phyloP scores from a whole-genome alignment of 2,797 vertebrate species.

The Macropus fuliginosus region DNA sequence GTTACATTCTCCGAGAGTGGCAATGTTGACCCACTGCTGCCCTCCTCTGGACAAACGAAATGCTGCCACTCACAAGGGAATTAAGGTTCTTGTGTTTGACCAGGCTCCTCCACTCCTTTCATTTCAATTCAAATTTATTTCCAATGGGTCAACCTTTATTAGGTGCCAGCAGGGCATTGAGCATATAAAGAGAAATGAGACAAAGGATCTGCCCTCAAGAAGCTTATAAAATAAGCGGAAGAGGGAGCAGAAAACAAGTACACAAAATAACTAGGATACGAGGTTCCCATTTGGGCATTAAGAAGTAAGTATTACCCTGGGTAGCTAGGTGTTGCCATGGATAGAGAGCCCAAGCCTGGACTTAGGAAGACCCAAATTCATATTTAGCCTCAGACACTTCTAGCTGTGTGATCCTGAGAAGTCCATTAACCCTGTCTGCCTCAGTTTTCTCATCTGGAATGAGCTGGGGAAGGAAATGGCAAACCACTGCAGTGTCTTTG shows the following conservation, averaged over 20 bases:
- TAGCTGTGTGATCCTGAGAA: neutral
- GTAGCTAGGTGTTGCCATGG: too few relatives aligned
- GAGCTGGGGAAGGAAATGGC: neutral
- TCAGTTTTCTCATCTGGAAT: neutral
- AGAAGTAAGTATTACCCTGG: too few relatives aligned
- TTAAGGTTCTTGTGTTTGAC: neutral
- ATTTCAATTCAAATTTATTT: neutral
- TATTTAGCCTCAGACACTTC: neutral
- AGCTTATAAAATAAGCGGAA: neutral
- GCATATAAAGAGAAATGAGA: neutral
- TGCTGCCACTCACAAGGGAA: neutral
- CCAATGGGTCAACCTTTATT: neutral
- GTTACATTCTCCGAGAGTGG: accelerated
- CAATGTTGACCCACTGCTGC: constrained; percentile 27
- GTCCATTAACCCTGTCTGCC: neutral
- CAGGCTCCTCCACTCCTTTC: neutral
- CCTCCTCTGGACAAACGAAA: constrained; percentile 50
- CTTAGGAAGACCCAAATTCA: neutral
- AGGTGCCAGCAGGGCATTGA: neutral
- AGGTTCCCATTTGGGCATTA: neutral
- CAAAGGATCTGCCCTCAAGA: neutral
- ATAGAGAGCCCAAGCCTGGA: neutral
- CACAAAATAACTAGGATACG: neutral
- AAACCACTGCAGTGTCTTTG: neutral
- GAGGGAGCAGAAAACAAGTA: neutral